A percentile compares a stretch with the other conserved stretches of the same genome.
Evolutionary conservation across 2,113 vertebrate genomes (phyloP).

Genomic region (Lagopus leucura): DNA sequence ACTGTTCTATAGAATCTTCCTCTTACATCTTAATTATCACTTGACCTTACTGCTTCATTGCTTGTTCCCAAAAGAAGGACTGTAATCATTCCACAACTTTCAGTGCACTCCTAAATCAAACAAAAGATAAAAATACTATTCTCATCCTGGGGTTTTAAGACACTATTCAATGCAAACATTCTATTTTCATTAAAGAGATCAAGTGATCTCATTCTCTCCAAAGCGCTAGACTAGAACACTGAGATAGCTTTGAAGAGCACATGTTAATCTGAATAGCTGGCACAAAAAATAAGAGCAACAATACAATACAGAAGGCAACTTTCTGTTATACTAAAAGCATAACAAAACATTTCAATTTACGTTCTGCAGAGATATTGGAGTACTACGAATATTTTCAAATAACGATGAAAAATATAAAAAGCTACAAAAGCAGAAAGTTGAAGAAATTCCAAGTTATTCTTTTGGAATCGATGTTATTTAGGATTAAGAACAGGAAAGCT

Average conservation of each 20-base stretch:
- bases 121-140: neutral
- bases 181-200: neutral
- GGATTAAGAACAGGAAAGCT: neutral
- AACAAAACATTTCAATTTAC: neutral
- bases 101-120: neutral
- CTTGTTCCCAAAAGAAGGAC: neutral
- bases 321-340: neutral
- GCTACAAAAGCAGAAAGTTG: neutral
- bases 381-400: neutral
- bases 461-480: neutral
- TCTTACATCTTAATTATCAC: neutral
- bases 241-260: neutral
- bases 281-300: neutral
- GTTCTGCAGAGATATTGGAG: neutral
- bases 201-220: neutral
- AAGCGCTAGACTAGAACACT: neutral
- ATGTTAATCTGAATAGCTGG: neutral
- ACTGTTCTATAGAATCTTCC: neutral
- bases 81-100: neutral
- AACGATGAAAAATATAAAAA: neutral
- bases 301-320: neutral
- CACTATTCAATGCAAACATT: neutral
- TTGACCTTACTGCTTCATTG: neutral
- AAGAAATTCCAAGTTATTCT: neutral
- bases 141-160: neutral